phyloP scores from a whole-genome alignment of 2,113 vertebrate genomes.

The Limanda limanda region DNA sequence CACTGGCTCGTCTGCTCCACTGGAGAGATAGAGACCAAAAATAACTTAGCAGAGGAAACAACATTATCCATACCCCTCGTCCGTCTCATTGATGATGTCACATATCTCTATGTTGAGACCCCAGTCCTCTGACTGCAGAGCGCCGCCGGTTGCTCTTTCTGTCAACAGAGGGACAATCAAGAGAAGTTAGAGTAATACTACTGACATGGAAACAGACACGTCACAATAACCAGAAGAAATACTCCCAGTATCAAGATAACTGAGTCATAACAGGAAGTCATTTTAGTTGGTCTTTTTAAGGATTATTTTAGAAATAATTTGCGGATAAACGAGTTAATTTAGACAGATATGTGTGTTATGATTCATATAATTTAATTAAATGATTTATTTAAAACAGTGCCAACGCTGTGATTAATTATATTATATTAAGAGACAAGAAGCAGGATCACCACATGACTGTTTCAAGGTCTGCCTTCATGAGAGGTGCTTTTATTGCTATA shows the following conservation, averaged over 20 bases:
- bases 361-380: no score
- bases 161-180: constrained; percentile 23
- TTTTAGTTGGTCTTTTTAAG: no score
- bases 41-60: background rate
- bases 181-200: background rate
- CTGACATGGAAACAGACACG: background rate
- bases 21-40: background rate
- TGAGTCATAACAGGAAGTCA: background rate
- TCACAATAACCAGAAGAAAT: background rate
- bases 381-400: no score
- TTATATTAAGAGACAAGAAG: no score
- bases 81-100: constrained; percentile 85
- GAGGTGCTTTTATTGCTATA: no score
- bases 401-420: no score
- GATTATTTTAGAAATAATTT: background rate
- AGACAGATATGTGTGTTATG: no score
- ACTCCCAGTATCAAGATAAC: background rate
- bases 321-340: background rate
- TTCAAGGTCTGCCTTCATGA: no score
- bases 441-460: no score
- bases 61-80: constrained; percentile 74
- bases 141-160: constrained; percentile 78
- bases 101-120: constrained; percentile 84
- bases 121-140: constrained; percentile 80
- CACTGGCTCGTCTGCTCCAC: background rate